These are phyloP conservation scores for Tarsius wallacei DNA, from an alignment of 2,797 vertebrate genomes.

Conservation along the genomic window DNA sequence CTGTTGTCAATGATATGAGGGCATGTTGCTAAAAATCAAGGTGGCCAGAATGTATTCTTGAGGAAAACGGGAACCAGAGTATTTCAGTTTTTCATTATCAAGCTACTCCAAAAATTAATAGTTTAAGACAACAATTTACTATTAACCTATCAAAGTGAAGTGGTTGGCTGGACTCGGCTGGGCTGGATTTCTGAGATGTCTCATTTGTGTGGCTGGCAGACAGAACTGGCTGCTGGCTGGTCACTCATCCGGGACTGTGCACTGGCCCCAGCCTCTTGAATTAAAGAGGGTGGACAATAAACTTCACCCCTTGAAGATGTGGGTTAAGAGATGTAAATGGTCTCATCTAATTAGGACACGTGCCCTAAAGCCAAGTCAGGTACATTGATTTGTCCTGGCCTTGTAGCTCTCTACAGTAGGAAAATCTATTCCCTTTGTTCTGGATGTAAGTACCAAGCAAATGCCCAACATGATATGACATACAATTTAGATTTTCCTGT, in stretches of 20 bases:
- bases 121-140: neutral
- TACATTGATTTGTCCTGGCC: neutral
- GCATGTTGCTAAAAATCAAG: neutral
- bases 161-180: neutral
- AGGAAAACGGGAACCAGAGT: neutral
- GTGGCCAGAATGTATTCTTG: neutral
- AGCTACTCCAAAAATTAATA: neutral
- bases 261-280: neutral
- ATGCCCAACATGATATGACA: neutral
- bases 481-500: neutral
- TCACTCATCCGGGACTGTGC: neutral
- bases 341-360: neutral
- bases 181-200: neutral
- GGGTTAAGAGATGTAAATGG: neutral
- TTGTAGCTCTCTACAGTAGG: neutral
- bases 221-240: neutral
- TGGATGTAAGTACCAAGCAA: neutral
- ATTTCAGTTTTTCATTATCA: neutral
- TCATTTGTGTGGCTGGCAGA: neutral
- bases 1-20: neutral
- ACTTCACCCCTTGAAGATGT: neutral
- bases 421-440: neutral
- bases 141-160: neutral
- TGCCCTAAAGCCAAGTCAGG: neutral
- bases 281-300: neutral